These are phyloP conservation scores for Pygoscelis antarcticus DNA, from an alignment of 2,113 vertebrate genomes.

Conservation along the genomic window DNA sequence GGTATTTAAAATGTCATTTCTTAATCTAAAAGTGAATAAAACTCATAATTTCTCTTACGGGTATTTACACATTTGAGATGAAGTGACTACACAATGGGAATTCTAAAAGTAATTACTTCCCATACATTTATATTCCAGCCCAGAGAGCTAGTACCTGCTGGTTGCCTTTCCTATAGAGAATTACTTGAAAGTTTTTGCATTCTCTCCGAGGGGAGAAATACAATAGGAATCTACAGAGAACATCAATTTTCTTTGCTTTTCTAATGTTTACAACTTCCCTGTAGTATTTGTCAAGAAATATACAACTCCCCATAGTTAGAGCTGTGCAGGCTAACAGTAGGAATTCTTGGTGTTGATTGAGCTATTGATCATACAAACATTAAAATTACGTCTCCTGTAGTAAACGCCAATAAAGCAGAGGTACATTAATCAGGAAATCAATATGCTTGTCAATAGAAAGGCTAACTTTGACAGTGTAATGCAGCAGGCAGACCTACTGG, in stretches of 20 bases:
- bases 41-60: constrained; percentile 6
- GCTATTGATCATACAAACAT: constrained; percentile 88
- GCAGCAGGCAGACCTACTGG: constrained; percentile 62
- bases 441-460: constrained; percentile 80
- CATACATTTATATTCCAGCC: not conserved
- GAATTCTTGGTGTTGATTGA: constrained; percentile 84
- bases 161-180: constrained; percentile 27
- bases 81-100: constrained; percentile 1
- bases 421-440: constrained; percentile 92
- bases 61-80: constrained; percentile 24
- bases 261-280: constrained; percentile 63
- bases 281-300: constrained; percentile 67
- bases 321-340: constrained; percentile 75
- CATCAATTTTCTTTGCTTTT: constrained; percentile 67
- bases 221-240: constrained; percentile 34
- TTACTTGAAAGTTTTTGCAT: constrained; percentile 34
- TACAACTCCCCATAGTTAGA: constrained; percentile 53
- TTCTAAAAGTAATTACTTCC: constrained; percentile 37
- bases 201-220: constrained; percentile 48
- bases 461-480: constrained; percentile 77
- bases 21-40: constrained; percentile 46
- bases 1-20: constrained; percentile 28
- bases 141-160: not conserved
- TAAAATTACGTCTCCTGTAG: constrained; percentile 88
- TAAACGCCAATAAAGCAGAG: constrained; percentile 82